Conservation (phyloP, 2,888 invertebrate species). For the Entomobrya proxima region DNA sequence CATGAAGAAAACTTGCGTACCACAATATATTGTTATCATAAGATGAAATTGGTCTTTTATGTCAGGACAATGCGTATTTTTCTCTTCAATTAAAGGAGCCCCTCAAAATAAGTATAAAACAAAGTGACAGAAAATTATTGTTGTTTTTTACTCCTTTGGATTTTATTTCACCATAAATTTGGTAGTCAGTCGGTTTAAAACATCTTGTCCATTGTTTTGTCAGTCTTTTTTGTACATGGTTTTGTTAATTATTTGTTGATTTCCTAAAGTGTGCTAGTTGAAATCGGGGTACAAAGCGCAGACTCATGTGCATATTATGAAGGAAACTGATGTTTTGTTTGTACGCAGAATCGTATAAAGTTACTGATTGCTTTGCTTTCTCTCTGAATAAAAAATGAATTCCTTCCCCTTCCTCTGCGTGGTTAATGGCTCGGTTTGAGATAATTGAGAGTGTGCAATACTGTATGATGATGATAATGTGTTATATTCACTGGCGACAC, state of each 20-base stretch:
- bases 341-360: neutral
- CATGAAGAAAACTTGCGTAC: neutral
- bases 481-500: slow-evolving; percentile 22
- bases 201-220: slow-evolving; percentile 54
- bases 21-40: neutral
- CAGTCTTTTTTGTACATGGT: slow-evolving; percentile 37
- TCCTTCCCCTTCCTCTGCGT: neutral
- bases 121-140: slow-evolving; percentile 35
- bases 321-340: neutral
- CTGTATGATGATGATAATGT: slow-evolving; percentile 33
- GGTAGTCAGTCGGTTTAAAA: neutral
- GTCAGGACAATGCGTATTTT: neutral
- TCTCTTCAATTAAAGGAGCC: slow-evolving; percentile 23
- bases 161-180: slow-evolving; percentile 15
- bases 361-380: no score
- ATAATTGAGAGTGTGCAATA: slow-evolving; percentile 27
- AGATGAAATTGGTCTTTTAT: slow-evolving; percentile 27
- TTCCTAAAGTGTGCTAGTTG: slow-evolving; percentile 53
- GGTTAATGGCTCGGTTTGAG: slow-evolving; percentile 52
- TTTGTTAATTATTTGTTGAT: slow-evolving; percentile 62
- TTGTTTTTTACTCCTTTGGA: neutral
- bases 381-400: neutral
- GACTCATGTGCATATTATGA: neutral
- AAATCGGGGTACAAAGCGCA: neutral
- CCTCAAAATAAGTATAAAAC: slow-evolving; percentile 28